Conservation (phyloP, 2,888 invertebrate genomes). For the Drosophila antonietae region DNA sequence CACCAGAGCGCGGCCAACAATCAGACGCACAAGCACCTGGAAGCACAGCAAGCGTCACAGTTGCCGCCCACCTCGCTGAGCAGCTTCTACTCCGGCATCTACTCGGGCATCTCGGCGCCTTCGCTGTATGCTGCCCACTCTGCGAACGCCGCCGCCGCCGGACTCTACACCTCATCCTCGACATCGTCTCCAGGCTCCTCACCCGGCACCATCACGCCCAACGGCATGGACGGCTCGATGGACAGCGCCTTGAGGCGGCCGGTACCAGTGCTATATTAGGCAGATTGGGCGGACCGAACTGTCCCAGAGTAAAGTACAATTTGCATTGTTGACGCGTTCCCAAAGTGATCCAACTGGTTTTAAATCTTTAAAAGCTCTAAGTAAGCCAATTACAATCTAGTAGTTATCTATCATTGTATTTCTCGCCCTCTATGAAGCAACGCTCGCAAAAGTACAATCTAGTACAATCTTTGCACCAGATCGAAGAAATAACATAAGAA, state of each 20-base stretch:
- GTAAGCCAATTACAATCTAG: conserved; percentile 64
- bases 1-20: conserved; percentile 83
- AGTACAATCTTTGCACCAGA: conserved; percentile 67
- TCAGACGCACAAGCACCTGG: conserved; percentile 80
- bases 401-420: conserved; percentile 33
- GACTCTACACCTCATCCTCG: conserved; percentile 84
- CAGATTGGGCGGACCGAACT: conserved; percentile 16
- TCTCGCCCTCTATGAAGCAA: conserved; percentile 35
- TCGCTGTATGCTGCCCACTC: conserved; percentile 84
- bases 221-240: conserved; percentile 83
- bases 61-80: conserved; percentile 83
- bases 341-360: conserved; percentile 79
- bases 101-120: conserved; percentile 84
- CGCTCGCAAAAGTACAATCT: conserved; percentile 61
- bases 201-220: conserved; percentile 83
- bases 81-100: conserved; percentile 85
- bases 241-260: conserved; percentile 83
- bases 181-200: conserved; percentile 85
- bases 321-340: conserved; percentile 73
- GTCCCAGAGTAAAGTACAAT: conserved; percentile 77
- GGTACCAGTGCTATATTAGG: conserved; percentile 84
- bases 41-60: conserved; percentile 83
- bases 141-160: conserved; percentile 82
- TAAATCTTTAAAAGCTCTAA: conserved; percentile 77
- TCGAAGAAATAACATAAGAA: conserved; percentile 43